Evolutionary conservation across 2,888 invertebrate genomes (phyloP).

Genomic region (Cheilosia vulpina): DNA sequence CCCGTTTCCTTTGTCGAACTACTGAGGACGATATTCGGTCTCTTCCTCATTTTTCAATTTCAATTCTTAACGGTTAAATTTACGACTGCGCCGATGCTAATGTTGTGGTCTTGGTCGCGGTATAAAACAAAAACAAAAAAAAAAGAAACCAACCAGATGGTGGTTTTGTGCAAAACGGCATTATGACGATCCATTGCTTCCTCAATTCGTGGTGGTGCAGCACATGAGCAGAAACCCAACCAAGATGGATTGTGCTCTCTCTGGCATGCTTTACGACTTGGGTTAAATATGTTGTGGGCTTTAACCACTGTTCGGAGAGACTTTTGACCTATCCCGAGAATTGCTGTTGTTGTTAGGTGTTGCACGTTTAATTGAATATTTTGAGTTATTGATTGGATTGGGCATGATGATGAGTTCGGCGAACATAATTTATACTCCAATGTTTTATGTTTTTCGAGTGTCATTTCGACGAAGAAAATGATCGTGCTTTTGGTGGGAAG

Average conservation of each 20-base stretch:
- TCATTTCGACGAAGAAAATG: not conserved
- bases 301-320: slow-evolving; percentile 53
- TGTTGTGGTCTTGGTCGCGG: slow-evolving; percentile 45
- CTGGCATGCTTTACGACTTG: slow-evolving; percentile 68
- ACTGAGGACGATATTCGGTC: slow-evolving; percentile 39
- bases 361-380: slow-evolving; percentile 55
- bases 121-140: slow-evolving; percentile 15
- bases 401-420: slow-evolving; percentile 21
- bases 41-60: slow-evolving; percentile 66
- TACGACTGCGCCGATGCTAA: slow-evolving; percentile 24
- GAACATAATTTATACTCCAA: slow-evolving; percentile 21
- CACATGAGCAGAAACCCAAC: not conserved
- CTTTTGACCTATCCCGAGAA: slow-evolving; percentile 49
- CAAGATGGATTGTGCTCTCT: slow-evolving; percentile 51
- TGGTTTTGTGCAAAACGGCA: slow-evolving; percentile 20
- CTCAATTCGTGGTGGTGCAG: slow-evolving; percentile 48
- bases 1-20: slow-evolving; percentile 39
- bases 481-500: not conserved
- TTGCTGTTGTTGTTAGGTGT: slow-evolving; percentile 26
- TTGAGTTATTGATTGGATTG: slow-evolving; percentile 55
- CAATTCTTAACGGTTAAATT: slow-evolving; percentile 66
- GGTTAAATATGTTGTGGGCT: slow-evolving; percentile 56
- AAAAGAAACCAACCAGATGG: slow-evolving; percentile 28
- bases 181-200: slow-evolving; percentile 46
- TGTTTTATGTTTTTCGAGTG: slow-evolving; percentile 3